These are phyloP conservation scores for Erebia ligea DNA, from an alignment of 2,888 invertebrate genomes.

Conservation along the genomic window DNA sequence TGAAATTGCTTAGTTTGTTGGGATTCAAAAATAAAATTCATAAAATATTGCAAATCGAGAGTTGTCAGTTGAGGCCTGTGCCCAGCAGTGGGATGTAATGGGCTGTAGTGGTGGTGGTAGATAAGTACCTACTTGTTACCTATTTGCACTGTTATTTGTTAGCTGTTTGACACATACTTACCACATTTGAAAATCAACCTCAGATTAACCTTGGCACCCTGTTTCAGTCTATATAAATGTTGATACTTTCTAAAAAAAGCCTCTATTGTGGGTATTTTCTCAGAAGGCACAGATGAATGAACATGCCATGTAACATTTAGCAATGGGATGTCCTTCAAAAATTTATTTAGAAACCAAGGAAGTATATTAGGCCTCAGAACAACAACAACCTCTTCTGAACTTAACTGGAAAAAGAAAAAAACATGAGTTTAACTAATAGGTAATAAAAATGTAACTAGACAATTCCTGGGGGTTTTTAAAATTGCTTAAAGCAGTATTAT, in stretches of 20 bases:
- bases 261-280: conserved; percentile 64
- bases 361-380: conserved; percentile 85
- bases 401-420: conserved; percentile 53
- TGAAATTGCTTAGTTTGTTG: no score
- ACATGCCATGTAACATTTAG: conserved; percentile 83
- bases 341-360: conserved; percentile 86
- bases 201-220: conserved; percentile 73
- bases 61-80: no score
- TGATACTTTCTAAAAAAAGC: conserved; percentile 61
- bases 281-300: conserved; percentile 85
- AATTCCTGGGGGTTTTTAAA: no score
- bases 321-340: conserved; percentile 81
- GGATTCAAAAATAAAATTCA: no score
- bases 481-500: no score
- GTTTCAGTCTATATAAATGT: conserved; percentile 35
- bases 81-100: no score
- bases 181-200: conserved; percentile 91
- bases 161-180: conserved; percentile 62
- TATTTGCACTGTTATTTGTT: no score
- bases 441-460: no score
- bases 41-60: no score
- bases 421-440: neutral
- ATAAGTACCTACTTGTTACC: no score
- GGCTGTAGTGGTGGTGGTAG: no score
- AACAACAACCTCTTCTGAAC: conserved; percentile 85